Evolutionary conservation across 2,888 invertebrate species (phyloP), one percentile per base, ranked within the genome.

Genomic region (Agrenia bidenticulata): DNA sequence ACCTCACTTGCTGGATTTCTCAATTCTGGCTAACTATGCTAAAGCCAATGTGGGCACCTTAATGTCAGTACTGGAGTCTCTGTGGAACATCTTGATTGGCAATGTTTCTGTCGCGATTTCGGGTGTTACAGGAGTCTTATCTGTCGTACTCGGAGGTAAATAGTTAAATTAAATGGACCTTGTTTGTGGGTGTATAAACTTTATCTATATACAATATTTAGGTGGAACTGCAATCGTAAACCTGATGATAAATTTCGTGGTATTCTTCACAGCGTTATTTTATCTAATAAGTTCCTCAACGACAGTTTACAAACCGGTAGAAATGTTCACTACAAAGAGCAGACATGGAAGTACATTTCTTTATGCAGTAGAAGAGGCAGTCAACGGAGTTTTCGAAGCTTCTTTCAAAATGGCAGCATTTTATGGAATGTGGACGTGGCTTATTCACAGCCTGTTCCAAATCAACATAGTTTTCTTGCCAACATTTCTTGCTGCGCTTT

Each of bases 371-470:
- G 92, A 93, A 77, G 90, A 88, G 17, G 92, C 93, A 0, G 88
- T 94, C 61, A 94, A 94, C 76, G 94, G 94, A 76, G 98, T 99
- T 15, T 92, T 99, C 79, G 87, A 92, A 66, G 96, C 97, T 0
- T 95, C 97, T 1, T 89, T 96, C 77, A 99, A 98, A 83, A 92
- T 98, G 87, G 92, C 95, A 0, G 84, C 91, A 0, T 99, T 99
- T 82, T 98, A 99, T 79, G 98, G 97, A 0, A 84, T 98, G 71
- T 99, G 97, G 88, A 98, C 98, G 0, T 99, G 97, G 94, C 86
- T 98, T 69, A 90, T 94, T 59, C 98, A 99, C 80, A 94, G 92
- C 73, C 82, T 98, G 13, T 97, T 98, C 79, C 92, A 92, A 64
- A 91, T 85, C 2, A 92, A 94, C 80, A 92, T 99, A 67, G 92